phyloP scores from a whole-genome alignment of 2,113 vertebrate species.

The Mustela lutreola region DNA sequence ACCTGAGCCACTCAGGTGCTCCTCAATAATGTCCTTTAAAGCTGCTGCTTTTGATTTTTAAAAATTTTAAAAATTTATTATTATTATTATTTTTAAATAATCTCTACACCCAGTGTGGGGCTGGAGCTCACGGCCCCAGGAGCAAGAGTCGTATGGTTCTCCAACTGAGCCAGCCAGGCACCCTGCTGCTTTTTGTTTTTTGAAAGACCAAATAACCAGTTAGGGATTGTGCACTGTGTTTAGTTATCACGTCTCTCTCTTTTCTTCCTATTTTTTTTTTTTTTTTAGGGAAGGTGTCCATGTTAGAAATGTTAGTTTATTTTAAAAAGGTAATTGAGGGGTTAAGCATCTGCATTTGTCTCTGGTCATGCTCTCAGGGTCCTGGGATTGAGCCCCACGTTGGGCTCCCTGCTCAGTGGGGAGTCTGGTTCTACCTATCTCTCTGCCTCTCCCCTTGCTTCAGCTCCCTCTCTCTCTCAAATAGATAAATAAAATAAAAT shows the following conservation, averaged over 20 bases:
- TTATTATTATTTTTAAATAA: not conserved
- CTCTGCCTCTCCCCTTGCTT: not conserved
- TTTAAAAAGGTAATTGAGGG: not conserved
- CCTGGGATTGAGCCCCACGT: not conserved
- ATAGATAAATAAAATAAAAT: not conserved
- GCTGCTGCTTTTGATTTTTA: not conserved
- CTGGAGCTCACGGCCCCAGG: not conserved
- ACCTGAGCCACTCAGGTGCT: no score
- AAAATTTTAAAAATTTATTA: not conserved
- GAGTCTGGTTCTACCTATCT: not conserved
- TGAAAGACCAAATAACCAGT: not conserved
- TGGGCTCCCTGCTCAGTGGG: not conserved
- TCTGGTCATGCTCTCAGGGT: not conserved
- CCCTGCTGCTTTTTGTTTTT: not conserved
- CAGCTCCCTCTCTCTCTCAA: not conserved
- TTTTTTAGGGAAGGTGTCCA: no score
- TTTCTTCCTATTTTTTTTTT: not conserved
- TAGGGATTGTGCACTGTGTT: not conserved
- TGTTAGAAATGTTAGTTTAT: slow-evolving; percentile 15
- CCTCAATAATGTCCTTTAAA: not conserved
- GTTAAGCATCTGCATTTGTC: not conserved
- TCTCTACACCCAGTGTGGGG: not conserved
- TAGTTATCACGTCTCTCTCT: not conserved
- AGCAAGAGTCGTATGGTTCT: not conserved
- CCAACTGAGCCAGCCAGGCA: not conserved